Conservation (phyloP, 2,797 vertebrate species). For the Oreonectes daqikongensis region DNA sequence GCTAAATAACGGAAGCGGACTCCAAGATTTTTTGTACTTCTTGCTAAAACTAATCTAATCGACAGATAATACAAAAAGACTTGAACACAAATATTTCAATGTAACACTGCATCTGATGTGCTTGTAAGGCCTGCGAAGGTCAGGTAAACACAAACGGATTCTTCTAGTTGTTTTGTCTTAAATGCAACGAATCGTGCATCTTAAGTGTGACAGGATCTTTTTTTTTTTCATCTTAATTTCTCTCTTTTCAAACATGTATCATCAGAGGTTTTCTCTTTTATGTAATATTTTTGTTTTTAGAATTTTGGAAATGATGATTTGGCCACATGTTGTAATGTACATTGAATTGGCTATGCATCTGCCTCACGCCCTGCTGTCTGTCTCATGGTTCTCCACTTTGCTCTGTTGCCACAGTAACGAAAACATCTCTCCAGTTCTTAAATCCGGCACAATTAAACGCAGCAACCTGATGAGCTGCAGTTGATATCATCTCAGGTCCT, state of each 20-base stretch:
- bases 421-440: conserved; percentile 27
- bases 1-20: conserved; percentile 18
- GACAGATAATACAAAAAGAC: conserved; percentile 14
- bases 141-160: conserved; percentile 41
- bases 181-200: conserved; percentile 52
- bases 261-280: conserved; percentile 43
- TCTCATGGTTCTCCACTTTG: conserved; percentile 14
- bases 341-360: conserved; percentile 13
- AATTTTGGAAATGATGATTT: conserved; percentile 26
- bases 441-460: conserved; percentile 40
- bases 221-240: conserved; percentile 38
- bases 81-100: conserved; percentile 33
- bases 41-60: conserved; percentile 39
- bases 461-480: conserved; percentile 5
- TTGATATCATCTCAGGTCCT: background rate
- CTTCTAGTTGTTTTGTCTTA: conserved; percentile 52
- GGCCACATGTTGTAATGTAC: conserved; percentile 26
- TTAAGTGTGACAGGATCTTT: conserved; percentile 49
- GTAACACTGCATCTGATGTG: conserved; percentile 49
- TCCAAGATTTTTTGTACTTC: conserved; percentile 61
- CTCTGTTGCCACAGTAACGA: conserved; percentile 44
- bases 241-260: conserved; percentile 37
- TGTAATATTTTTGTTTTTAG: conserved; percentile 51
- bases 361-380: conserved; percentile 31
- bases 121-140: conserved; percentile 48